phyloP scores from a whole-genome alignment of 2,888 invertebrate species.

The Bugulina stolonifera region DNA sequence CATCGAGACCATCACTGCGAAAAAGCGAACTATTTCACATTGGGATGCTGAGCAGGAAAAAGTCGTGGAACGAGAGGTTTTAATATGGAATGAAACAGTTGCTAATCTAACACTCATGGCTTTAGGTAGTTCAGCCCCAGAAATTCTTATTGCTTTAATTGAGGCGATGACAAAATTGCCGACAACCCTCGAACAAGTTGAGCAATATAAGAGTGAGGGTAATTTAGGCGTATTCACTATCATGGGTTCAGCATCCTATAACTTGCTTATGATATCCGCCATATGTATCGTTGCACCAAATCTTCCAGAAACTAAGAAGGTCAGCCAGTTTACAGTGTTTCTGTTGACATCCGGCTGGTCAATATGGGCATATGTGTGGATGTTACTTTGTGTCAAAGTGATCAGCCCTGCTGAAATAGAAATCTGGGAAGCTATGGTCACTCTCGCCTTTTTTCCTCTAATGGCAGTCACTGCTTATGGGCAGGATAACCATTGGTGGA shows the following conservation, averaged over 20 bases:
- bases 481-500: conserved; percentile 45
- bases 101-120: conserved; percentile 50
- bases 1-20: conserved; percentile 49
- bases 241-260: conserved; percentile 50
- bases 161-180: conserved; percentile 33
- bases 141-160: conserved; percentile 44
- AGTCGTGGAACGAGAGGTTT: conserved; percentile 40
- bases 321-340: conserved; percentile 47
- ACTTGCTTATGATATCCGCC: conserved; percentile 47
- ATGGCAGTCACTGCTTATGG: conserved; percentile 46
- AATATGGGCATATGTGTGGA: conserved; percentile 51
- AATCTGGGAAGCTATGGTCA: conserved; percentile 47
- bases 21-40: conserved; percentile 39
- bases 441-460: conserved; percentile 42
- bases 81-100: conserved; percentile 50
- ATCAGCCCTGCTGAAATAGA: conserved; percentile 40
- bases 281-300: conserved; percentile 44
- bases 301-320: conserved; percentile 35
- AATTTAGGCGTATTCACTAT: conserved; percentile 49
- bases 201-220: conserved; percentile 30
- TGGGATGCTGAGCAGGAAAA: conserved; percentile 45
- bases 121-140: conserved; percentile 48
- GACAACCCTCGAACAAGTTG: background rate
- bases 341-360: conserved; percentile 43
- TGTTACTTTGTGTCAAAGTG: conserved; percentile 42